These are phyloP conservation scores for Alosa alosa DNA, from an alignment of 2,113 vertebrate species.

Conservation along the genomic window DNA sequence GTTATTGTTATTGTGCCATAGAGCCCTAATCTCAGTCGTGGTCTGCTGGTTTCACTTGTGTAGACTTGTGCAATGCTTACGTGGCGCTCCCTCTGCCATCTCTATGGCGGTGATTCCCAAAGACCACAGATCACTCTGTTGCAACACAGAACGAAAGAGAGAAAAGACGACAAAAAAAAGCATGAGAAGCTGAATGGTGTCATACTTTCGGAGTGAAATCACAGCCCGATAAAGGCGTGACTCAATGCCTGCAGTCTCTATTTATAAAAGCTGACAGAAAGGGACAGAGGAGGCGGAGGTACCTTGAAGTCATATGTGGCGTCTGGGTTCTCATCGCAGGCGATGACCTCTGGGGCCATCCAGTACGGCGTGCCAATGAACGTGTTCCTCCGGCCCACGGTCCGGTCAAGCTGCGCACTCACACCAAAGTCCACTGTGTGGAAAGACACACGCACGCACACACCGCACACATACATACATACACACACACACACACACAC, in stretches of 20 bases:
- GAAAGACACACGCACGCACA: slow-evolving; percentile 33
- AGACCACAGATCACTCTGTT: slow-evolving; percentile 97
- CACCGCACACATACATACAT: not conserved
- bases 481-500: too few relatives aligned
- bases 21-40: not conserved
- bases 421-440: slow-evolving; percentile 92
- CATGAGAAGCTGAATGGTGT: not conserved
- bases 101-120: slow-evolving; percentile 96
- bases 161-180: not conserved
- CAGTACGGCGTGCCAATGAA: slow-evolving; percentile 98
- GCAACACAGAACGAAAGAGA: slow-evolving; percentile 53
- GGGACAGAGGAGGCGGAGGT: slow-evolving; percentile 15
- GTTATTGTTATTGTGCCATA: not conserved
- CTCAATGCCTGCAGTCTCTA: not conserved
- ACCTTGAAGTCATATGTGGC: slow-evolving; percentile 99
- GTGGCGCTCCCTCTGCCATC: slow-evolving; percentile 98
- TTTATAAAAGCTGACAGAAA: not conserved
- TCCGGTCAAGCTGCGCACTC: slow-evolving; percentile 94
- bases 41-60: not conserved
- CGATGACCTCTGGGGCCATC: slow-evolving; percentile 99
- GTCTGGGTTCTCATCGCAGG: slow-evolving; percentile 97
- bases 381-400: slow-evolving; percentile 93
- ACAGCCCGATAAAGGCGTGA: not conserved
- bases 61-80: slow-evolving; percentile 74
- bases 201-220: not conserved